Base-by-base conservation (phyloP, 2,888 invertebrate genomes). In the Embidobia sp. region DNA sequence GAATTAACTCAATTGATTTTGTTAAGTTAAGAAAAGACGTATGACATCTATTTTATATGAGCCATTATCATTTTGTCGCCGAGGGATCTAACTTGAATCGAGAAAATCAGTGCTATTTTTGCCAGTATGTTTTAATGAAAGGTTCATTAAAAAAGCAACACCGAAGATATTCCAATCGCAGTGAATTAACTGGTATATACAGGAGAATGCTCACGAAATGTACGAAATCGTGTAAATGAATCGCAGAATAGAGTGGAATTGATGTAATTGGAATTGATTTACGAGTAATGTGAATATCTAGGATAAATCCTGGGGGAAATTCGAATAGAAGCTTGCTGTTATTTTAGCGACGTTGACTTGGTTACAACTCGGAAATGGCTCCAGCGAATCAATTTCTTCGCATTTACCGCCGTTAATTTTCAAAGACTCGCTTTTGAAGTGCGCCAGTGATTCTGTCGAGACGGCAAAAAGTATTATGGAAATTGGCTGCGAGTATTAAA, bases 191-290 rank as follows among this genome's bases (percentile, higher is more conserved):
- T 13, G 40, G 26, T 33, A 19, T 29, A 49, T 15, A 46, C 16
- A 4, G 1, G 26, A 6, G 18, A 48, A 35, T 49, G 49, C 33
- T 51, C 48, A n/a, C 26, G 22, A 33, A 44, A 26, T 55, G 49
- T 55, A 63, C 51, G 37, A 76, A 76, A 76, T 70, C 46, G 76
- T 70, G 70, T 64, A 70, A 70, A 76, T 64, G 70, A 70, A 44
- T 66, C 61, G 46, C 70, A 57, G 57, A 70, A 66, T 61, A 66
- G 70, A 57, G 48, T 66, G 66, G 61, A 77, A 72, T 61, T 72
- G 77, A 77, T 72, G 77, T 77, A 77, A 77, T 72, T 72, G 77
- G 51, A 53, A 67, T 67, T 72, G 77, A 77, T 77, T 77, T 67
- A 63, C 66, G 72, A 72, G 55, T 51, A 67, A 61, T 55, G 29